Evolutionary conservation across 1,140 invertebrate species (phyloP), one percentile per base, ranked within the genome.

Genomic region (Aphelinus atriplicis): DNA sequence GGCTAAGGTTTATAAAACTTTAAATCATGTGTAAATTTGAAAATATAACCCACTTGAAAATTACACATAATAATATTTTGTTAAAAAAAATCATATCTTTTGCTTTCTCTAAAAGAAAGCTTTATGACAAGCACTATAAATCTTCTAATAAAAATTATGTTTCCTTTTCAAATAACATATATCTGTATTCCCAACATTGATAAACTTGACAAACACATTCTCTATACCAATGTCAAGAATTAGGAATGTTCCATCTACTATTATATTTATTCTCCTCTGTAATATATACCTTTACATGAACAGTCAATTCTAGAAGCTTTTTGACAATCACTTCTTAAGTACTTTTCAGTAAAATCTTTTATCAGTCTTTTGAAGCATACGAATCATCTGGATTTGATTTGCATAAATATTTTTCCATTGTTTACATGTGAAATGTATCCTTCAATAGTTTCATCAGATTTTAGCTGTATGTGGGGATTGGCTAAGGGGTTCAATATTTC

Each of bases 231-330:
- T 53, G 9, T 51, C 3, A 45, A 71, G 51, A 5, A 71, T 45
- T 71, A 51, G 43, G 1, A 55, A 57, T 71, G 46, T 71, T 62
- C 67, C 67, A 70, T 50, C 48, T 61, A 53, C 53, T 62, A 6
- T 61, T 7, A 53, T 4, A 10, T 50, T 2, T 26, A 42, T 55
- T 9, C 3, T 26, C 26, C 26, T 71, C 62, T 50, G 45, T 48
- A 7, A 71, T 7, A 71, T 62, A 71, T 9, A 62, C 7, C 62
- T 62, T 58, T 61, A n/a, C 48, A 26, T 26, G 26, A 26, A 1
- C 42, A 2, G n/a, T 71, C 47, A 71, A 71, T 51, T 1, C 7
- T 6, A 7, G n/a, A 3, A 46, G 48, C 10, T 2, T 51, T 7
- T n/a, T 70, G 48, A 45, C 53, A n/a, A 7, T 42, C 9, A 5